phyloP scores from a whole-genome alignment of 2,113 vertebrate species.

The Pachypanchax playfairii region DNA sequence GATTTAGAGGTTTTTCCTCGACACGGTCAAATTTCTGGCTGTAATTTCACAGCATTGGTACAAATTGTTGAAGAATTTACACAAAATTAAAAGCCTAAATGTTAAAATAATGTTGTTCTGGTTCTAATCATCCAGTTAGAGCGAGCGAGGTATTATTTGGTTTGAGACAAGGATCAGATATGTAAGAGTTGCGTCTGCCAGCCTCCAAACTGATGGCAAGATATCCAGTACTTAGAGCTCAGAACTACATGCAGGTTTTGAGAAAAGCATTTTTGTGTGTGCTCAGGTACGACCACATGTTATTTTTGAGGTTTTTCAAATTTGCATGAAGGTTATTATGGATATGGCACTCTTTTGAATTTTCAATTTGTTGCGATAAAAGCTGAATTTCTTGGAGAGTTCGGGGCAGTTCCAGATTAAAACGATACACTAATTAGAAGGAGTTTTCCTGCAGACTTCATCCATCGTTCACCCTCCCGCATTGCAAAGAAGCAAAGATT shows the following conservation, averaged over 20 bases:
- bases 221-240: slow-evolving; percentile 71
- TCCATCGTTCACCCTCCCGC: slow-evolving; percentile 2
- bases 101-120: slow-evolving; percentile 87
- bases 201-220: slow-evolving; percentile 82
- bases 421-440: neutral
- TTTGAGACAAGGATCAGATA: slow-evolving; percentile 82
- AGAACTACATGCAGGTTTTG: slow-evolving; percentile 36
- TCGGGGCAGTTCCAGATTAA: neutral
- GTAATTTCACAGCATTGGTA: slow-evolving; percentile 63
- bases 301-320: slow-evolving; percentile 39
- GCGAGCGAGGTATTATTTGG: slow-evolving; percentile 78
- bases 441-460: neutral
- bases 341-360: slow-evolving; percentile 36
- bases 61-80: slow-evolving; percentile 80
- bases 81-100: slow-evolving; percentile 68
- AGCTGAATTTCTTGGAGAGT: slow-evolving; percentile 8
- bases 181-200: slow-evolving; percentile 84
- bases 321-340: slow-evolving; percentile 51
- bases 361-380: slow-evolving; percentile 10
- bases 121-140: slow-evolving; percentile 84
- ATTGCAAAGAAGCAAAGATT: slow-evolving; percentile 2
- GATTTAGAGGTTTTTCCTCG: slow-evolving; percentile 33
- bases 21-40: slow-evolving; percentile 56
- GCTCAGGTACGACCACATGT: slow-evolving; percentile 41
- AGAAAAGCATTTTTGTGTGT: slow-evolving; percentile 47